Conservation (phyloP, 2,888 invertebrate genomes). For the Drosophila basisetae region DNA sequence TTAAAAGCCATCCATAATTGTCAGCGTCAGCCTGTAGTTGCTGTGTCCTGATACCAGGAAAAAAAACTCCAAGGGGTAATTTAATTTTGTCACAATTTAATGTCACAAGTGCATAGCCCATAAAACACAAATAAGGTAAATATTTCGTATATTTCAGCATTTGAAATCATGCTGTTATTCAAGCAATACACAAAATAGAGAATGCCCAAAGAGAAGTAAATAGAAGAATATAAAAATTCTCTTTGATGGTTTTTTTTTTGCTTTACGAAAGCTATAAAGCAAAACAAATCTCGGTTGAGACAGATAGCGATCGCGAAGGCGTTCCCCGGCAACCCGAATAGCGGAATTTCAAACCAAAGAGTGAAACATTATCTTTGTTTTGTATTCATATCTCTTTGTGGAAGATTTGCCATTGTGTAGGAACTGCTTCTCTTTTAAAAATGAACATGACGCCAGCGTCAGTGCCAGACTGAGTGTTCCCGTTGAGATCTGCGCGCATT, state of each 20-base stretch:
- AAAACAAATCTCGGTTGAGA: neutral
- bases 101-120: neutral
- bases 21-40: neutral
- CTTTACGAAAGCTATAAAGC: neutral
- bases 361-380: neutral
- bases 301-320: neutral
- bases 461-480: neutral
- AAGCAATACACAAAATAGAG: neutral
- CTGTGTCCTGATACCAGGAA: neutral
- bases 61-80: neutral
- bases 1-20: conserved; percentile 11
- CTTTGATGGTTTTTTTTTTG: neutral
- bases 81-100: neutral
- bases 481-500: neutral
- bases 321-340: neutral
- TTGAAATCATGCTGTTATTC: neutral
- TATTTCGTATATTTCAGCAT: neutral
- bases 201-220: neutral
- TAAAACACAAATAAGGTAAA: neutral
- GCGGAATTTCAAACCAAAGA: neutral
- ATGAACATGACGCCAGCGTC: neutral
- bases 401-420: neutral
- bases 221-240: neutral
- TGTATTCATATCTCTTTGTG: neutral
- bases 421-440: neutral